Evolutionary conservation across 2,888 invertebrate genomes (phyloP).

Genomic region (Agrotis puta): DNA sequence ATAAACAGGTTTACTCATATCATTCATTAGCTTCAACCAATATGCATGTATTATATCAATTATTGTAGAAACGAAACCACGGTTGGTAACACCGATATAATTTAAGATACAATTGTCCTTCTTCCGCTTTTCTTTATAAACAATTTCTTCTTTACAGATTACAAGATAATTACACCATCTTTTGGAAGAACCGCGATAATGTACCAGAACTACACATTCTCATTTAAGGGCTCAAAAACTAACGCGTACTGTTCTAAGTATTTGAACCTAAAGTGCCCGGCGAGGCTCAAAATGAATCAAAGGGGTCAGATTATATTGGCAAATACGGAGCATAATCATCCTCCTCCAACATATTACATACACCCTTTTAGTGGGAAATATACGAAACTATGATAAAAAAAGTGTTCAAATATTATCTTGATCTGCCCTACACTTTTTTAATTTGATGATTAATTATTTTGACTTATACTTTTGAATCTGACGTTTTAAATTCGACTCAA

Average conservation of each 20-base stretch:
- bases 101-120: neutral
- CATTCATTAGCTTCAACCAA: no score
- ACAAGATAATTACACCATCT: constrained; percentile 43
- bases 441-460: no score
- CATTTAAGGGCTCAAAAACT: constrained; percentile 50
- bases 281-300: constrained; percentile 33
- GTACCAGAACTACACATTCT: constrained; percentile 57
- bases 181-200: constrained; percentile 53
- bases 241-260: constrained; percentile 61
- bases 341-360: constrained; percentile 39
- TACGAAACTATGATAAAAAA: constrained; percentile 22
- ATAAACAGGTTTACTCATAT: no score
- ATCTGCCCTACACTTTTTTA: no score
- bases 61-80: no score
- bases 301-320: neutral
- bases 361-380: constrained; percentile 27
- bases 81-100: no score
- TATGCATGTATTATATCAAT: no score
- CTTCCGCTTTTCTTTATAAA: neutral
- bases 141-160: constrained; percentile 36
- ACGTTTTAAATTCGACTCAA: no score
- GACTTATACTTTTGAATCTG: no score
- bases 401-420: neutral
- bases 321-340: constrained; percentile 43
- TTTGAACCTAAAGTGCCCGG: constrained; percentile 32